These are phyloP conservation scores for Pollenia amentaria DNA, from an alignment of 2,888 invertebrate genomes.

Conservation along the genomic window DNA sequence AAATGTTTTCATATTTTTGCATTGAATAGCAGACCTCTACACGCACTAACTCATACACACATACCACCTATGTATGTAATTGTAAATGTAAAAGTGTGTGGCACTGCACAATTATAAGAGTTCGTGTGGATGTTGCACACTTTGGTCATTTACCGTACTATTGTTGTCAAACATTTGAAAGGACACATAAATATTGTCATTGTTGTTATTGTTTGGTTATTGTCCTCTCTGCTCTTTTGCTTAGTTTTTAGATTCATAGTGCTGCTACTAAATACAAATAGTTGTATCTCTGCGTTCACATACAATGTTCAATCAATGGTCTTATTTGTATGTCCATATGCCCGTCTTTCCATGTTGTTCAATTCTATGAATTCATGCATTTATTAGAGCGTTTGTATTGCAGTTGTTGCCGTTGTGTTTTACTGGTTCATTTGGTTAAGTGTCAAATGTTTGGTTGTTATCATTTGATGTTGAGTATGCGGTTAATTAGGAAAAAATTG, in stretches of 20 bases:
- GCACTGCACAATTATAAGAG: neutral
- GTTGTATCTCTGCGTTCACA: constrained; percentile 7
- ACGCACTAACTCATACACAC: constrained; percentile 71
- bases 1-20: constrained; percentile 83
- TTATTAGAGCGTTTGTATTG: constrained; percentile 4
- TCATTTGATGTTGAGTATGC: constrained; percentile 71
- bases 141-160: constrained; percentile 71
- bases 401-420: constrained; percentile 52
- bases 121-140: constrained; percentile 35
- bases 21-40: constrained; percentile 73
- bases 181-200: constrained; percentile 72
- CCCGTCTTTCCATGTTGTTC: neutral
- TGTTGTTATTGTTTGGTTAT: constrained; percentile 65
- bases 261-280: constrained; percentile 14
- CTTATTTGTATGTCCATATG: constrained; percentile 23
- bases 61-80: neutral
- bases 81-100: neutral
- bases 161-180: constrained; percentile 74
- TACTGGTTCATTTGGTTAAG: constrained; percentile 72
- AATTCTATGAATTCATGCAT: constrained; percentile 34
- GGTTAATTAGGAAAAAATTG: constrained; percentile 67
- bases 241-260: constrained; percentile 33
- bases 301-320: constrained; percentile 66
- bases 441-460: constrained; percentile 72
- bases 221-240: constrained; percentile 40